Percentiles rank a stretch among this genome's conserved stretches.
Evolutionary conservation across 2,888 invertebrate species (phyloP).

Genomic region (Teleiodes luculella): DNA sequence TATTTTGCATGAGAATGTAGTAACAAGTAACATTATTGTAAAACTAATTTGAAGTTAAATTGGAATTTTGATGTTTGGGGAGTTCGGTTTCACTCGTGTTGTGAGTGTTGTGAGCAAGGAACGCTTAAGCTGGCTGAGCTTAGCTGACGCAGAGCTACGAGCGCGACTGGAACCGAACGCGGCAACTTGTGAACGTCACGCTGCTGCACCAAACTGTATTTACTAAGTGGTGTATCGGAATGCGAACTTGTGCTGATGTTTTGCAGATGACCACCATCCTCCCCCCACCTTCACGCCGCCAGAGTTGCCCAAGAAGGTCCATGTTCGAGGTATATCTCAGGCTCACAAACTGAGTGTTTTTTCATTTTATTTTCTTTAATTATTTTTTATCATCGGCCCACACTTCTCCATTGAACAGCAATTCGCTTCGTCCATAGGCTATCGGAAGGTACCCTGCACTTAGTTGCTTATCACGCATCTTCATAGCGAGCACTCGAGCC

Average conservation of each 20-base stretch:
- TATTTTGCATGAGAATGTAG: constrained; percentile 61
- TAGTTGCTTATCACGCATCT: constrained; percentile 75
- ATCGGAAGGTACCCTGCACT: constrained; percentile 64
- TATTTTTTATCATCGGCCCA: constrained; percentile 66
- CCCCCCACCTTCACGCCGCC: constrained; percentile 99
- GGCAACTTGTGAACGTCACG: constrained; percentile 60
- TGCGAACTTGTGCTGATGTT: constrained; percentile 84
- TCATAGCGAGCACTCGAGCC: constrained; percentile 67
- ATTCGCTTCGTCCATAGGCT: constrained; percentile 66
- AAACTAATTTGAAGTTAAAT: constrained; percentile 25
- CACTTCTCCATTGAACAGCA: constrained; percentile 61
- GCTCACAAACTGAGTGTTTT: constrained; percentile 68
- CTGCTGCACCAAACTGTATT: constrained; percentile 61
- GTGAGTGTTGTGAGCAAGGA: not conserved
- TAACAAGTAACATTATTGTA: constrained; percentile 32
- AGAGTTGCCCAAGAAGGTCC: constrained; percentile 99
- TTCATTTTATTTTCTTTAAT: constrained; percentile 49
- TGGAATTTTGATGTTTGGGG: constrained; percentile 17
- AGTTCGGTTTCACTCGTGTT: constrained; percentile 49
- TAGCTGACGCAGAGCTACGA: not conserved
- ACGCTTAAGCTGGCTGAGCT: constrained; percentile 8
- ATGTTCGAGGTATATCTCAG: constrained; percentile 91
- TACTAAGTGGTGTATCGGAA: constrained; percentile 75
- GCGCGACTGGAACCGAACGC: constrained; percentile 44
- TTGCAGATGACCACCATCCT: constrained; percentile 98